Conservation (phyloP, 2,797 vertebrate genomes). For the Aratinga solstitialis region DNA sequence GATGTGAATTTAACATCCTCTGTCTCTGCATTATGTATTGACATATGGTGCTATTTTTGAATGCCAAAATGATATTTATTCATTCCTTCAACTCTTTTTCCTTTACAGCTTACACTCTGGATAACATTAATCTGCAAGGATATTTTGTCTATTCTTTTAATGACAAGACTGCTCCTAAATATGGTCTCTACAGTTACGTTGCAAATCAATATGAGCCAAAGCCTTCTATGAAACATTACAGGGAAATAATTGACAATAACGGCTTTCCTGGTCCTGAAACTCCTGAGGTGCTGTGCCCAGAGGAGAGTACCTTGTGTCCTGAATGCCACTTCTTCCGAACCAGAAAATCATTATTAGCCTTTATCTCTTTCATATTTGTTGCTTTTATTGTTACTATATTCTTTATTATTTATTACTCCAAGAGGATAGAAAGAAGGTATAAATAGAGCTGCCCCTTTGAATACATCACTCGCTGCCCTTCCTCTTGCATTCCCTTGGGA, state of each 20-base stretch:
- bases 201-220: constrained; percentile 87
- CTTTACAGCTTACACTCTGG: constrained; percentile 85
- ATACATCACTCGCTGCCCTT: not conserved
- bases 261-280: constrained; percentile 83
- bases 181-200: constrained; percentile 86
- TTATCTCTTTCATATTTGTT: constrained; percentile 84
- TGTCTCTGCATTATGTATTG: not conserved
- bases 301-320: constrained; percentile 62
- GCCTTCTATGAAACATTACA: constrained; percentile 87
- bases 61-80: not conserved
- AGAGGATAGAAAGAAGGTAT: constrained; percentile 72
- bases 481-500: not conserved
- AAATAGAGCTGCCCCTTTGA: constrained; percentile 66
- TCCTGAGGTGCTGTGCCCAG: constrained; percentile 76
- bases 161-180: constrained; percentile 87
- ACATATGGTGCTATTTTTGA: not conserved
- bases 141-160: constrained; percentile 94
- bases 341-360: constrained; percentile 84
- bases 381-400: constrained; percentile 84
- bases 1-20: not conserved
- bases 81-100: not conserved
- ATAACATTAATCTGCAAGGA: constrained; percentile 89
- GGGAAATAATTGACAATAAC: constrained; percentile 86
- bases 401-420: constrained; percentile 88
- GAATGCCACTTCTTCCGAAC: constrained; percentile 78